Evolutionary conservation across 2,113 vertebrate genomes (phyloP).

Genomic region (Sinocyclocheilus rhinocerous): DNA sequence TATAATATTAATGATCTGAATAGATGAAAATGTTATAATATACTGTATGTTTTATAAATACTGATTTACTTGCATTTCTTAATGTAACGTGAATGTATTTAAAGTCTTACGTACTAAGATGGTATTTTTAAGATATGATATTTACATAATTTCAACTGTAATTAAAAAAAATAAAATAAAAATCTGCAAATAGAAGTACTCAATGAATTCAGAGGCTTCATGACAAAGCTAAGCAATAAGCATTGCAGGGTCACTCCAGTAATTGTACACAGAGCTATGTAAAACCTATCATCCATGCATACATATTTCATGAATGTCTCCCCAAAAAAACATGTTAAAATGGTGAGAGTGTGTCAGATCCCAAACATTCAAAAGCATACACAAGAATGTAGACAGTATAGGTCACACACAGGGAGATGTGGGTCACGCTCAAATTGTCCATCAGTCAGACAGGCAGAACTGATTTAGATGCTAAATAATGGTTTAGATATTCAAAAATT

Average conservation of each 20-base stretch:
- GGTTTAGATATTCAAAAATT: slow-evolving; percentile 95
- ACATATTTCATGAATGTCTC: slow-evolving; percentile 81
- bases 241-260: slow-evolving; percentile 77
- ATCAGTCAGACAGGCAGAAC: slow-evolving; percentile 99
- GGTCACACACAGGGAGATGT: slow-evolving; percentile 93
- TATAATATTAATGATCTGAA: background rate
- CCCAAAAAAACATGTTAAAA: slow-evolving; percentile 78
- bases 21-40: background rate
- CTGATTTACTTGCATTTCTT: background rate
- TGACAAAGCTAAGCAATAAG: slow-evolving; percentile 69
- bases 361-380: slow-evolving; percentile 92
- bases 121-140: background rate
- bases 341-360: slow-evolving; percentile 77
- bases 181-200: slow-evolving; percentile 64
- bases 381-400: slow-evolving; percentile 94
- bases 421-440: slow-evolving; percentile 98
- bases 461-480: slow-evolving; percentile 99
- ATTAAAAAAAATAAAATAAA: slow-evolving; percentile 36
- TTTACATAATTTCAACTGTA: slow-evolving; percentile 62
- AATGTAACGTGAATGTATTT: background rate
- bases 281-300: slow-evolving; percentile 76
- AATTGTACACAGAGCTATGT: slow-evolving; percentile 81
- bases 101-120: background rate
- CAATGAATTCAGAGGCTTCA: slow-evolving; percentile 71
- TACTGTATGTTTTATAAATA: background rate